Evolutionary conservation across 2,888 invertebrate genomes (phyloP).

Genomic region (Cerastis rubricosa): DNA sequence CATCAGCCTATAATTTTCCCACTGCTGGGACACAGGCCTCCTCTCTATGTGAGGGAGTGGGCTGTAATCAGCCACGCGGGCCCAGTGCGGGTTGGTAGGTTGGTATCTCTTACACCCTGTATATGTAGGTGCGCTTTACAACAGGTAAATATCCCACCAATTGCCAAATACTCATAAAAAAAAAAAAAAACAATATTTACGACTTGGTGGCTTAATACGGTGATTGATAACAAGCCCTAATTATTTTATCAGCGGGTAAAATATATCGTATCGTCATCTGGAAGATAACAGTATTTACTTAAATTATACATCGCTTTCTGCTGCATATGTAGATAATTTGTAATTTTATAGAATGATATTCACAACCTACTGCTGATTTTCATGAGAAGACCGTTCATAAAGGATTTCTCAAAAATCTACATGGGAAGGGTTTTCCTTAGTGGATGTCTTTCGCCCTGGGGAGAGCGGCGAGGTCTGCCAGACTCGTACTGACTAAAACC

Average conservation of each 20-base stretch:
- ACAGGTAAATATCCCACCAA: slow-evolving; percentile 10
- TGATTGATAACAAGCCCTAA: slow-evolving; percentile 10
- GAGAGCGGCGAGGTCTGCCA: too few relatives aligned
- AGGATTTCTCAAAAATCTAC: neutral
- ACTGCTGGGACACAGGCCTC: too few relatives aligned
- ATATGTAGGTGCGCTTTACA: neutral
- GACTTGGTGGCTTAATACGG: neutral
- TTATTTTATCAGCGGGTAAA: slow-evolving; percentile 8
- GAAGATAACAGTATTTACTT: slow-evolving; percentile 12
- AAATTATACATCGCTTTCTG: neutral
- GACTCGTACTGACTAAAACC: too few relatives aligned
- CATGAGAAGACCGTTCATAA: neutral
- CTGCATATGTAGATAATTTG: neutral
- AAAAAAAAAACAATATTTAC: slow-evolving; percentile 11
- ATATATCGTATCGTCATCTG: neutral
- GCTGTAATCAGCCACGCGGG: too few relatives aligned
- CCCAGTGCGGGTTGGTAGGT: too few relatives aligned
- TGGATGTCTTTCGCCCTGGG: too few relatives aligned
- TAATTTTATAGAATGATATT: too few relatives aligned
- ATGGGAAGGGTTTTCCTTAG: too few relatives aligned
- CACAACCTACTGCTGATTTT: too few relatives aligned
- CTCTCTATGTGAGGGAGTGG: too few relatives aligned
- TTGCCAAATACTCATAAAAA: slow-evolving; percentile 38
- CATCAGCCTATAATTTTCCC: too few relatives aligned
- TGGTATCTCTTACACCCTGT: too few relatives aligned